Base-by-base conservation (phyloP, 2,888 invertebrate species). In the Drosophila suboccidentalis region DNA sequence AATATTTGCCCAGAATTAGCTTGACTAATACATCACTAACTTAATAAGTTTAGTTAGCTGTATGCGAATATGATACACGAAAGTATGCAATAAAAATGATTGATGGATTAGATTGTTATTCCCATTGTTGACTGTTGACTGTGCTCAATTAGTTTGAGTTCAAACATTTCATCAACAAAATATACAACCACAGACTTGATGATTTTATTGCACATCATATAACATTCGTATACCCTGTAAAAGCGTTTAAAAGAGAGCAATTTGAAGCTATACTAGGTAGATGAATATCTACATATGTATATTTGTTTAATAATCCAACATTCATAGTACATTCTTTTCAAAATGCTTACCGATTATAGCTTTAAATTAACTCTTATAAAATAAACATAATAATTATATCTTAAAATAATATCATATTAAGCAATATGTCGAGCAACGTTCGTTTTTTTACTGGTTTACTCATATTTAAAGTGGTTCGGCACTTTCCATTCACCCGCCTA, bases 41-140 rank as follows among this genome's bases (percentile, higher is more conserved):
- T 49, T 49, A 59, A 46, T 34, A 46, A 57, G 46, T 46, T 57
- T 47, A 58, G 46, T 47, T 58, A 58, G 38, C 46, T 15, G 46
- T 36, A 13, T 11, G 6, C 26, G 46, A 22, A 49, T 44, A 10
- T 50, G 73, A 71, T 67, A 71, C 85, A 57, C 60, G 84, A 78
- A 89, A 89, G 84, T 87, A 84, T 82, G 84, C 84, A 84, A 84
- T 84, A 79, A 82, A 84, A 71, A 69, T 89, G 84, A 89, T 89
- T 87, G 90, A 85, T 85, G 67, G 60, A 71, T 64, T 51, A 54
- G 70, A 81, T 81, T 73, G 78, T 51, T 68, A 19, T 53, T 51
- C 55, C 50, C 49, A 44, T 43, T 75, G 22, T 54, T 46, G n/a
- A 49, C 32, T 55, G 60, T 79, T 70, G 55, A 57, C 75, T 70